phyloP scores from a whole-genome alignment of 2,888 invertebrate species.

The Cabera pusaria region DNA sequence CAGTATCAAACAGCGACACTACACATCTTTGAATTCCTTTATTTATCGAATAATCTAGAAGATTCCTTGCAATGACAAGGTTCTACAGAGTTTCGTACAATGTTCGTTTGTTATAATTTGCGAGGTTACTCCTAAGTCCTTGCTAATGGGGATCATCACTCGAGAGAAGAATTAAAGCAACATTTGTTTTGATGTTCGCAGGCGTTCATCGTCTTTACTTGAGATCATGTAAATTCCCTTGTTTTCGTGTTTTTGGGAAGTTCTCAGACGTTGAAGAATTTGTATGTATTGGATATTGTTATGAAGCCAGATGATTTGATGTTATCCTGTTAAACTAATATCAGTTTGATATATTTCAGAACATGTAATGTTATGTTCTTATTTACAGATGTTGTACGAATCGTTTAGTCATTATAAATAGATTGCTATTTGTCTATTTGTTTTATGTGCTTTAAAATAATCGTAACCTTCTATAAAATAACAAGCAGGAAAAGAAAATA shows the following conservation, averaged over 20 bases:
- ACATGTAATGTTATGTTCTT: too few relatives aligned
- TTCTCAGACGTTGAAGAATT: too few relatives aligned
- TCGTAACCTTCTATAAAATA: too few relatives aligned
- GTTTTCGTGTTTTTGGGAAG: slow-evolving; percentile 37
- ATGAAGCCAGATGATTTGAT: too few relatives aligned
- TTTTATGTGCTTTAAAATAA: too few relatives aligned
- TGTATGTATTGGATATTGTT: slow-evolving; percentile 7
- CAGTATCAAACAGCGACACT: too few relatives aligned
- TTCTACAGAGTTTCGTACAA: slow-evolving; percentile 18
- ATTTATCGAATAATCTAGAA: neutral
- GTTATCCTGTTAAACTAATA: too few relatives aligned
- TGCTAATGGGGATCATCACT: slow-evolving; percentile 81
- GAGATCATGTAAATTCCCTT: slow-evolving; percentile 44
- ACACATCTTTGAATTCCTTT: neutral
- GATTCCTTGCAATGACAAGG: neutral
- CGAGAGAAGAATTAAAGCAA: slow-evolving; percentile 69
- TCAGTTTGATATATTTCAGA: too few relatives aligned
- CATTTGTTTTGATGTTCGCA: slow-evolving; percentile 78
- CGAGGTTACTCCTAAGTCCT: slow-evolving; percentile 77
- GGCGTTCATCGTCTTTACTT: slow-evolving; percentile 47
- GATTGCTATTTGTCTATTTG: too few relatives aligned
- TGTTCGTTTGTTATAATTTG: slow-evolving; percentile 71
- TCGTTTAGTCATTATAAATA: too few relatives aligned
- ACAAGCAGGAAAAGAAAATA: too few relatives aligned
- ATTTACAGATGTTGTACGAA: too few relatives aligned